Base-by-base conservation (phyloP, 2,113 vertebrate genomes). In the Quiscalus mexicanus region DNA sequence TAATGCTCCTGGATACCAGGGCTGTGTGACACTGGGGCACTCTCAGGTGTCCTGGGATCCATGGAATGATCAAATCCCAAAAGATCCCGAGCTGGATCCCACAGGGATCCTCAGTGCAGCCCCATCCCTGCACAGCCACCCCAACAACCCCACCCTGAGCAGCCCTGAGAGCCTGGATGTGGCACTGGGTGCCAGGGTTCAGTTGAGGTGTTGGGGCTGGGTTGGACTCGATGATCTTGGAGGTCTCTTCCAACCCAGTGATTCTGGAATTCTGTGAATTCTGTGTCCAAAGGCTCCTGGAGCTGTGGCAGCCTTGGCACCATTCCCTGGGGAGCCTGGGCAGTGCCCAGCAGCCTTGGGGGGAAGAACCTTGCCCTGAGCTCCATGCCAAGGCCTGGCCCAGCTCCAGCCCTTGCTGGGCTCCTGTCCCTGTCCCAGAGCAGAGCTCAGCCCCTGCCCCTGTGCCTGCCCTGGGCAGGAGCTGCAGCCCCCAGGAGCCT, bases 61-160 rank as follows among this genome's bases (percentile, higher is more conserved):
- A 24, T 11, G 23, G 69, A 60, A 37, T 39, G 39, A 12, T 50
- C 25, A 49, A 77, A 77, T 77, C 45, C 37, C 13, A 25, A 27
- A 37, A 77, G 15, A 19, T 68, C 62, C 78, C 27, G 70, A 75
- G 39, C 4, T 4, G 53, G 37, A 3, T 5, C 20, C 67, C 41
- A 0, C 42, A 73, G 4, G 65, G 31, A 64, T 28, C 3, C 21
- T 20, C 14, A 45, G 2, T 1, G 0, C 58, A 35, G 2, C 21
- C 30, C 30, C 21, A 5, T 0, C 30, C 85, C 41, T 47, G 41
- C 50, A 0, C 49, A 47, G 18, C 5, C n/a, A 8, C 41, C 70
- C 70, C 70, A 30, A 50, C n/a, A 68, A 5, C 1, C 18, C 53
- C 79, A 41, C 30, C 55, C 79, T 60, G 79, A 4, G 30, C 79